Conservation (phyloP, 2,888 invertebrate genomes). For the Sarcophaga rosellei region DNA sequence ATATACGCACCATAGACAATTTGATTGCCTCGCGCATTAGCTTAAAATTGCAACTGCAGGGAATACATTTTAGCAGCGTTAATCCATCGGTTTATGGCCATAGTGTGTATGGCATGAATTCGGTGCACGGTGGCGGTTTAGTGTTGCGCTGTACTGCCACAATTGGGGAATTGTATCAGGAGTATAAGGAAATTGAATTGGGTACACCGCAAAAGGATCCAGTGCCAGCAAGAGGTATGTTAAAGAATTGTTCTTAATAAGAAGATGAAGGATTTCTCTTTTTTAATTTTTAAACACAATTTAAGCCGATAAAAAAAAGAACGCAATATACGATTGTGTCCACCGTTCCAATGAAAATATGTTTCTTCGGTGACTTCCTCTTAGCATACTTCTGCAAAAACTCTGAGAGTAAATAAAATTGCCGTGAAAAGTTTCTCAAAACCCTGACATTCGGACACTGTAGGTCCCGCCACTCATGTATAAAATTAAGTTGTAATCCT, state of each 20-base stretch:
- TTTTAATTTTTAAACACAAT: not conserved
- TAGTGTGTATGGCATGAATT: constrained; percentile 73
- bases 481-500: too few species aligned
- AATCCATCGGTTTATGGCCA: constrained; percentile 73
- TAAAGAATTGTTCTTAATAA: not conserved
- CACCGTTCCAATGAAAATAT: too few species aligned
- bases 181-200: constrained; percentile 86
- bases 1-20: constrained; percentile 79
- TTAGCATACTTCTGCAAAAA: too few species aligned
- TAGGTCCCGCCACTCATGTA: too few species aligned
- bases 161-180: constrained; percentile 86
- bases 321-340: too few species aligned
- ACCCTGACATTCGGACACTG: too few species aligned
- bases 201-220: constrained; percentile 88
- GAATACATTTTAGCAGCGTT: constrained; percentile 79
- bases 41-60: constrained; percentile 79
- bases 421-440: too few species aligned
- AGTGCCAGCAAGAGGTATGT: constrained; percentile 89
- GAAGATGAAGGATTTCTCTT: not conserved
- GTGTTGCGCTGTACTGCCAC: constrained; percentile 88
- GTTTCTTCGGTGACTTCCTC: too few species aligned
- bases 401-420: too few species aligned
- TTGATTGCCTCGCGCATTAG: constrained; percentile 80
- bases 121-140: constrained; percentile 80
- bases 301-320: too few species aligned